Base-by-base conservation (phyloP, 2,797 vertebrate species). In the Trachurus trachurus region DNA sequence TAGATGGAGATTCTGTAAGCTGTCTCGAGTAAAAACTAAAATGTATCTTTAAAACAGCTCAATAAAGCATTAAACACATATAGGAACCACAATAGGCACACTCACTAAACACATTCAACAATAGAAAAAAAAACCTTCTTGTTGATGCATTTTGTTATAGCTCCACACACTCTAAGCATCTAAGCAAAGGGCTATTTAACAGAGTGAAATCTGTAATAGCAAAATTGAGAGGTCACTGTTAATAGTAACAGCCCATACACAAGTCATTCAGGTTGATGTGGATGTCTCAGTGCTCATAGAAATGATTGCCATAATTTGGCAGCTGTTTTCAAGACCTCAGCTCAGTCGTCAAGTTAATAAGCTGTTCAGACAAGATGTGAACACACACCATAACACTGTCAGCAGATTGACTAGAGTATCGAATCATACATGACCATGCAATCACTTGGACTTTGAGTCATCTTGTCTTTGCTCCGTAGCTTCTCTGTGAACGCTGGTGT, bases 381-480 rank as follows among this genome's bases (percentile, higher is more conserved):
- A 37, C 37, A 19, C 1, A 50, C 9, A n/a, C 17, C 19, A n/a
- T 9, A n/a, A 3, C 8, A 21, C 9, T 21, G 19, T 50, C 19
- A 21, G 47, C 47, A 50, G 17, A 50, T 21, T 19, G 2, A 44
- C 42, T 5, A 16, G 1, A 5, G 7, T 47, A 5, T 54, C 21
- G 15, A 52, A 50, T 50, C 21, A 21, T 21, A 21, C 15, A 9
- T 17, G 45, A 52, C n/a, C 0, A 12, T 16, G 13, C 37, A 50
- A 22, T 47, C n/a, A 37, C 31, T 29, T 42, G 9, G 17, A 45
- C 42, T 73, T 75, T 26, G 71, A 58, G 15, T 54, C 31, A 21
- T 60, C 21, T 63, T 6, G 3, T 26, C 42, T 40, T 47, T 26
- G 37, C 40, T 29, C 6, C 10, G n/a, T 29, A 34, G 57, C 42